Conservation (phyloP, 35 echinoderm and acorn worm genomes). For the Acanthaster planci region DNA sequence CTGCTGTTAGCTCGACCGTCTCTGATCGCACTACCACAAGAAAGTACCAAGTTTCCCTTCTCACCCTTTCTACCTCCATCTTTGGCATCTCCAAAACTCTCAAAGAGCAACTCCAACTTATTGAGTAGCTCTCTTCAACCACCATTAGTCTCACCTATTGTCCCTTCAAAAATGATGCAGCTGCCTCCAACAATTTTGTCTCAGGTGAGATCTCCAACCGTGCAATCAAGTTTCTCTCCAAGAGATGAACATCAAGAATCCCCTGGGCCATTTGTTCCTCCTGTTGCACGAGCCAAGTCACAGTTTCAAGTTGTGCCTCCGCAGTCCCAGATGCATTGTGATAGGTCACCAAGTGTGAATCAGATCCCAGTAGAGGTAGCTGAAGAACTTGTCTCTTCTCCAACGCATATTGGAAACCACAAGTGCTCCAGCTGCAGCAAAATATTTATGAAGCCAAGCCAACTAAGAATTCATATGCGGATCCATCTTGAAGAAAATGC, state of each 20-base stretch:
- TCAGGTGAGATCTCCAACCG: conserved; percentile 39
- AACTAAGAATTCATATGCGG: conserved; percentile 90
- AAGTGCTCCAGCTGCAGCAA: conserved; percentile 77
- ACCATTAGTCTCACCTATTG: conserved; percentile 81
- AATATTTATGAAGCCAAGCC: conserved; percentile 92
- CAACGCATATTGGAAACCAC: conserved; percentile 60
- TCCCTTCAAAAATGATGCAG: conserved; percentile 86
- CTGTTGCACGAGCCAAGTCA: conserved; percentile 32
- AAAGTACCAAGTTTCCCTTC: conserved; percentile 49
- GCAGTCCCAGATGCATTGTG: background rate
- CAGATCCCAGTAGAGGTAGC: background rate
- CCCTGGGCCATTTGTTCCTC: conserved; percentile 23
- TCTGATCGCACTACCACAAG: conserved; percentile 42
- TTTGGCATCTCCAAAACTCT: conserved; percentile 53
- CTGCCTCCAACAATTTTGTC: conserved; percentile 85
- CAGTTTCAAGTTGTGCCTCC: conserved; percentile 11
- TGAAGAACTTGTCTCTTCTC: conserved; percentile 31
- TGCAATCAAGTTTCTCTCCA: background rate
- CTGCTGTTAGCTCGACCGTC: conserved; percentile 72
- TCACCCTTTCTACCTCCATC: conserved; percentile 89
- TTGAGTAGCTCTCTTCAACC: conserved; percentile 26
- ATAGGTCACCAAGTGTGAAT: conserved; percentile 20
- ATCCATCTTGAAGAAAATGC: conserved; percentile 69
- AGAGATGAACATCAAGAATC: background rate
- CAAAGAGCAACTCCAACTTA: conserved; percentile 57